Conservation (phyloP, 1,140 invertebrate species). For the Pemphigus obesinymphae region DNA sequence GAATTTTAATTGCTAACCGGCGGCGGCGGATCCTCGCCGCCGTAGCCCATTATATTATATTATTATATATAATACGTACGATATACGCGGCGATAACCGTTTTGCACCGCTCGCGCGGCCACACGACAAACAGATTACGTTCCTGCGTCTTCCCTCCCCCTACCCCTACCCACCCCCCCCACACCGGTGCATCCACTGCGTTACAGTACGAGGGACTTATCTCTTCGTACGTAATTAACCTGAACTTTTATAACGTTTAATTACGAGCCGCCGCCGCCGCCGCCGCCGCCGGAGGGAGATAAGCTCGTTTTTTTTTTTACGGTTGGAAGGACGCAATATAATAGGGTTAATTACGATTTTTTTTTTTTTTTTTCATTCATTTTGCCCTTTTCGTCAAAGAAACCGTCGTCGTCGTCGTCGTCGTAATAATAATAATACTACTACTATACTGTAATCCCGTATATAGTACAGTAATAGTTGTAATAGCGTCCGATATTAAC, state of each 20-base stretch:
- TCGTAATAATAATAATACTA: no score
- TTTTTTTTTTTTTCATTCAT: no score
- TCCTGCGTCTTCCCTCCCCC: not conserved
- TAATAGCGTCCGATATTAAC: no score
- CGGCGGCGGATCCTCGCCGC: not conserved
- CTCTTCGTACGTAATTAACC: constrained; percentile 40
- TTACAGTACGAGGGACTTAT: not conserved
- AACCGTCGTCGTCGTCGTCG: no score
- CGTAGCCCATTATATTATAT: not conserved
- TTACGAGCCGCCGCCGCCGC: constrained; percentile 18
- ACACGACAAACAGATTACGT: constrained; percentile 36
- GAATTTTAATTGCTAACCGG: constrained; percentile 18
- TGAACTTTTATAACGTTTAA: constrained; percentile 42
- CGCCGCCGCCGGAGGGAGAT: constrained; percentile 8
- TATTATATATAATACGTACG: not conserved
- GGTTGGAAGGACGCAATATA: constrained; percentile 41
- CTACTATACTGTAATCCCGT: no score
- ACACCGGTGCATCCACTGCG: not conserved
- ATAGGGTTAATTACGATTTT: constrained; percentile 42
- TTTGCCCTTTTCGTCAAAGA: no score
- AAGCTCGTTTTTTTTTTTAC: constrained; percentile 35
- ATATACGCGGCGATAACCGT: constrained; percentile 3
- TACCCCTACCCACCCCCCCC: not conserved
- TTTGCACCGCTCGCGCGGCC: constrained; percentile 14
- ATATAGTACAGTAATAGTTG: no score